phyloP scores from a whole-genome alignment of 2,113 vertebrate species.

The Toxotes jaculatrix region DNA sequence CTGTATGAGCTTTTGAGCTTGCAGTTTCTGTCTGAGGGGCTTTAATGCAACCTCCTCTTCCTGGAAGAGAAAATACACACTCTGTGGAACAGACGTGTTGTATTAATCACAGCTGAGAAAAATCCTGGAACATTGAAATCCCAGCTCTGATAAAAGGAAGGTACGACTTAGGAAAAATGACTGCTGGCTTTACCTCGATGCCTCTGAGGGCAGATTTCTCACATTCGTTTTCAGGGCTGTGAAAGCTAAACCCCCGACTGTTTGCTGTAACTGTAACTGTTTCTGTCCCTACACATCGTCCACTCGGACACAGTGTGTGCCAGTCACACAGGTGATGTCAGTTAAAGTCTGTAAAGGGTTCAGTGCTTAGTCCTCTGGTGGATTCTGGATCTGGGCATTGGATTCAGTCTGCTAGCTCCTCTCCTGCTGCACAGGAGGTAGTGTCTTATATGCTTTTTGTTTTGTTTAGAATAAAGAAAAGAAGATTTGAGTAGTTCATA shows the following conservation, averaged over 20 bases:
- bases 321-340: neutral
- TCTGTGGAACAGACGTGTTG: neutral
- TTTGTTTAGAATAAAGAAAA: neutral
- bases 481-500: neutral
- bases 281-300: no score
- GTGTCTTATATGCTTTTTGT: neutral
- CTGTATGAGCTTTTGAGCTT: constrained; percentile 44
- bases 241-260: no score
- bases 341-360: neutral
- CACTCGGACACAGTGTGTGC: neutral
- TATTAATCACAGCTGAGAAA: constrained; percentile 55
- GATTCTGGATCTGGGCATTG: no score
- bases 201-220: no score
- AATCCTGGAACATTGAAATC: constrained; percentile 30
- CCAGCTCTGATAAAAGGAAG: constrained; percentile 48
- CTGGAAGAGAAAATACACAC: constrained; percentile 24
- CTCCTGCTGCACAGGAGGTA: constrained; percentile 12
- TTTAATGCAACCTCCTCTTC: constrained; percentile 31
- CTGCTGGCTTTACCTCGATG: no score
- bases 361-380: neutral
- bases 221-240: no score
- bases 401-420: no score
- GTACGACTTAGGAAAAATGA: no score
- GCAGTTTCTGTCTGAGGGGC: constrained; percentile 5
- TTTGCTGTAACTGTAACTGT: no score